These are phyloP conservation scores for Sakesphorus luctuosus DNA, from an alignment of 2,113 vertebrate genomes.

Conservation along the genomic window DNA sequence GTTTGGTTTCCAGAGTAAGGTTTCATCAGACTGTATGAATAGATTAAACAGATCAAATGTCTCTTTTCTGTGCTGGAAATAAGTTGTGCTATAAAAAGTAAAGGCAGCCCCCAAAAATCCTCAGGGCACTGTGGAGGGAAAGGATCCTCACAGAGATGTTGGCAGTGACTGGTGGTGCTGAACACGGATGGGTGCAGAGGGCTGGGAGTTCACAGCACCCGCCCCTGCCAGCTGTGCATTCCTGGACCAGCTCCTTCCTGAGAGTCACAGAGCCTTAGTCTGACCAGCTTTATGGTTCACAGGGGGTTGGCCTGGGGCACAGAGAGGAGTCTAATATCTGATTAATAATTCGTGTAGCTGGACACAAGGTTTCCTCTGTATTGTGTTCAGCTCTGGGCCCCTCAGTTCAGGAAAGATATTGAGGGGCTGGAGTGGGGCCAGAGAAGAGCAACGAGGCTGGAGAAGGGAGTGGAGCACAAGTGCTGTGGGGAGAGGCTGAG, in stretches of 20 bases:
- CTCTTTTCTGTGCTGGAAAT: neutral
- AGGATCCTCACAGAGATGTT: neutral
- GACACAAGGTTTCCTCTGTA: neutral
- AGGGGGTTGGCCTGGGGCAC: neutral
- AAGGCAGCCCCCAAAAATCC: neutral
- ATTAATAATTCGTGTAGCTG: neutral
- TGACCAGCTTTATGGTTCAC: neutral
- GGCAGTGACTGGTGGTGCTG: neutral
- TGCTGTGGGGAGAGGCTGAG: too few relatives aligned
- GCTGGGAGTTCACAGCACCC: fast-evolving
- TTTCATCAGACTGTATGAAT: neutral
- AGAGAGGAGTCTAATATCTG: neutral
- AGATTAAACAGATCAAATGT: neutral
- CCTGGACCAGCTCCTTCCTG: neutral
- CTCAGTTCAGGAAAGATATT: too few relatives aligned
- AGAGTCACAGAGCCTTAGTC: neutral
- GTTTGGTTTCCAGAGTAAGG: neutral
- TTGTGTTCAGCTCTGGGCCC: too few relatives aligned
- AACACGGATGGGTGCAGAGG: neutral
- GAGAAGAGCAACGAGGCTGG: too few relatives aligned
- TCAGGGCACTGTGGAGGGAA: neutral
- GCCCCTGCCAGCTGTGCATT: neutral
- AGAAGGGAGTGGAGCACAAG: too few relatives aligned
- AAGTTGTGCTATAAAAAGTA: neutral
- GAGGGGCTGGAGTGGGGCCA: too few relatives aligned